Evolutionary conservation across 2,797 vertebrate genomes (phyloP), one percentile per base, ranked within the genome.

Genomic region (Holocentrus rufus): DNA sequence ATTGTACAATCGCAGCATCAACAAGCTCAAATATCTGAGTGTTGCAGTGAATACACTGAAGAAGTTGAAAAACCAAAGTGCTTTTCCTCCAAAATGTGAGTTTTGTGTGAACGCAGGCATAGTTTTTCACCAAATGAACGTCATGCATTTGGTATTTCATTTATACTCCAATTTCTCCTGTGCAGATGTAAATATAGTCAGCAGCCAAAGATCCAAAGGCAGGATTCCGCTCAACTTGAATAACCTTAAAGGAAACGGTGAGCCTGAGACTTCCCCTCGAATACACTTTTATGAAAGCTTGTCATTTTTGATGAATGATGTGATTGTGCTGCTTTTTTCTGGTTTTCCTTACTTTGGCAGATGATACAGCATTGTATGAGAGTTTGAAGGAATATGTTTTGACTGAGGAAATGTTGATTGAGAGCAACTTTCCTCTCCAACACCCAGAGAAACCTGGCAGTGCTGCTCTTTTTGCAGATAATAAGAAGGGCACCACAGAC

Each of bases 11-110:
- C 93, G 91, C 69, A 96, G 93, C 76, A 64, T 92, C 52, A 95
- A 94, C 92, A 95, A 93, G 84, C 90, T 95, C 34, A 95, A 95
- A 85, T 96, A 96, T 83, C 80, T 94, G 74, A 96, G 95, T 52
- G 83, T 95, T 73, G 94, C 94, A 44, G 93, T 95, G 73, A 95
- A 95, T 62, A 90, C 92, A 1, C 88, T 96, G 30, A 95, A 95
- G 91, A 96, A 85, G 74, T 86, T 96, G 63, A 95, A 92, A 88
- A 91, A 94, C 77, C 92, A 92, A 77, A 92, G 72, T 62, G 76
- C 79, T 53, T 50, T 73, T 61, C 49, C 89, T 80, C 65, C 79
- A 13, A 93, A 92, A 91, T 86, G 94, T 94, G 46, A 74, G 65
- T 65, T 23, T 11, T 20, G 3, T 31, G 3, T 34, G 53, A 56